Conservation (phyloP, 2,888 invertebrate species). For the Drosophila nigricruria region DNA sequence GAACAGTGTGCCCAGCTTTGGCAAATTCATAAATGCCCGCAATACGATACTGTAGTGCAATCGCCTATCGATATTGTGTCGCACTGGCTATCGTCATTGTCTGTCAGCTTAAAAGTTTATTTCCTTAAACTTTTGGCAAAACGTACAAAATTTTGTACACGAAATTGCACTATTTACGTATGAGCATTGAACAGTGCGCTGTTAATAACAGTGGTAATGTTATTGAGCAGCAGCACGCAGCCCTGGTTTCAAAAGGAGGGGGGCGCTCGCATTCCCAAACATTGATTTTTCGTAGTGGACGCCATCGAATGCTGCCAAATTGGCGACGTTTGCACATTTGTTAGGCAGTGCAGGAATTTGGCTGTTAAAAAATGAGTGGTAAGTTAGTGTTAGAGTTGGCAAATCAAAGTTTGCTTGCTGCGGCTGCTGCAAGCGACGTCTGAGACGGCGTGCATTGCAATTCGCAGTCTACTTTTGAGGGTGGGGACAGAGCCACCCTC, state of each 20-base stretch:
- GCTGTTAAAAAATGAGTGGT: constrained; percentile 65
- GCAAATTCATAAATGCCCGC: neutral
- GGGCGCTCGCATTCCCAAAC: constrained; percentile 65
- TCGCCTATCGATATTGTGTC: neutral
- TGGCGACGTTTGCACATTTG: constrained; percentile 28
- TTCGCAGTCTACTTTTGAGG: constrained; percentile 70
- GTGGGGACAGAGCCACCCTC: constrained; percentile 36
- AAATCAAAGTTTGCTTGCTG: neutral
- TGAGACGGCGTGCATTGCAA: constrained; percentile 55
- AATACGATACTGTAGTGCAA: neutral
- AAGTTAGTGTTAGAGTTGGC: constrained; percentile 17
- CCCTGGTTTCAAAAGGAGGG: constrained; percentile 59
- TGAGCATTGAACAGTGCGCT: constrained; percentile 1
- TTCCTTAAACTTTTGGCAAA: neutral
- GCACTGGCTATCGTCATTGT: no score
- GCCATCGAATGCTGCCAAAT: constrained; percentile 48
- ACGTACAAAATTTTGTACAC: neutral
- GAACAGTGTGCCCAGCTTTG: constrained; percentile 25
- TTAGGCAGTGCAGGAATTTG: constrained; percentile 37
- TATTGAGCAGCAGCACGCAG: neutral
- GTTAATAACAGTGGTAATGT: constrained; percentile 40
- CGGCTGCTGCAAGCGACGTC: neutral
- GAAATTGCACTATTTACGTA: neutral
- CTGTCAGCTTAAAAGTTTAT: neutral
- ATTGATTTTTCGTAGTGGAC: constrained; percentile 62